phyloP scores from a whole-genome alignment of 2,797 vertebrate genomes.

The Acrossocheilus wenchowensis region DNA sequence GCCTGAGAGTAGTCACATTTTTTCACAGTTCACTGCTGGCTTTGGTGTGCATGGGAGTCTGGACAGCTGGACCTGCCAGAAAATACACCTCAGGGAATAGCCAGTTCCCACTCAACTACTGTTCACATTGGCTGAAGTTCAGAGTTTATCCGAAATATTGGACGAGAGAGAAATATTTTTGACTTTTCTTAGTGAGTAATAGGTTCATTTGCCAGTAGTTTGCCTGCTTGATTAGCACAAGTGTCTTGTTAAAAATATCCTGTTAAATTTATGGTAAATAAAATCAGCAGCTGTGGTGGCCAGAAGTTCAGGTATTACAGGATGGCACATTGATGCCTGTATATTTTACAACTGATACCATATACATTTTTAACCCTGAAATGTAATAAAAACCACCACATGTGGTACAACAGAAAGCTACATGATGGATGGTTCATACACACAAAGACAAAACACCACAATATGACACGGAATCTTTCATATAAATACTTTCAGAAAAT shows the following conservation, averaged over 20 bases:
- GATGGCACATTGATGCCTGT: not conserved
- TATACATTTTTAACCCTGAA: not conserved
- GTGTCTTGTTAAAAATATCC: not conserved
- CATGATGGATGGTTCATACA: not conserved
- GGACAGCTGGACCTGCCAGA: slow-evolving; percentile 25
- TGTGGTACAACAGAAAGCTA: not conserved
- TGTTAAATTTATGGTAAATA: not conserved
- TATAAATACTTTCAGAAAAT: not conserved
- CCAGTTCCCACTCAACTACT: slow-evolving; percentile 10
- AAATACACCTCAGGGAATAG: slow-evolving; percentile 26
- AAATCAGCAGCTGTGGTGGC: not conserved
- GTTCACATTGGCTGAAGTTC: slow-evolving; percentile 14
- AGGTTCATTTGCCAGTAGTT: not conserved
- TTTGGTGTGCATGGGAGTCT: slow-evolving; percentile 17
- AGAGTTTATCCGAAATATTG: slow-evolving; percentile 8
- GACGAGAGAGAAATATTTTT: not conserved
- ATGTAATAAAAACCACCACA: not conserved
- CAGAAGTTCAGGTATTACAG: not conserved
- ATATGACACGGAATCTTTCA: not conserved
- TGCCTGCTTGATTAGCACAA: not conserved
- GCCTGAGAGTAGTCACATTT: not conserved
- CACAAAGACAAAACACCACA: not conserved
- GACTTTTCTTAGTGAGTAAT: not conserved
- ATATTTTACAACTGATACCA: not conserved
- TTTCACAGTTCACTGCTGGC: not conserved